These are phyloP conservation scores for Amyelois transitella DNA, from an alignment of 1,140 invertebrate species.

Conservation along the genomic window DNA sequence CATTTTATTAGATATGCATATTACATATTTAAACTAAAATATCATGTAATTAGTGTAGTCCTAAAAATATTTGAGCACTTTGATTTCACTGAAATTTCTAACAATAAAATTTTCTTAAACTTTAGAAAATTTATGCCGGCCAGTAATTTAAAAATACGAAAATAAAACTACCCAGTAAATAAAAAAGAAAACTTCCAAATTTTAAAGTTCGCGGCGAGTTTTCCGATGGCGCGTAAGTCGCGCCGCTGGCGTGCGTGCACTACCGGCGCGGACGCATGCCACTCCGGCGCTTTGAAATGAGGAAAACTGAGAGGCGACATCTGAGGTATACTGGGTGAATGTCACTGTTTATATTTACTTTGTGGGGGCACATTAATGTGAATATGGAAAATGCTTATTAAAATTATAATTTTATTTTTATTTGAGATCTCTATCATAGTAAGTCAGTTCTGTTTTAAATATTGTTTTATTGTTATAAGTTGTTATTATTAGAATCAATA, in stretches of 20 bases:
- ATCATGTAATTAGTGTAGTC: no score
- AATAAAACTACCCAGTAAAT: not conserved
- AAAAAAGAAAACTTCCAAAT: not conserved
- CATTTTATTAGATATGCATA: no score
- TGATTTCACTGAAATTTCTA: no score
- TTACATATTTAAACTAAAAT: no score
- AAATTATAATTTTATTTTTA: no score
- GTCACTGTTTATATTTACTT: not conserved
- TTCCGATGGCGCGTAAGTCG: conserved; percentile 37
- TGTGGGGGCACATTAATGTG: not conserved
- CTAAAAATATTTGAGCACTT: no score
- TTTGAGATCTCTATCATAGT: no score
- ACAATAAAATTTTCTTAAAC: not conserved
- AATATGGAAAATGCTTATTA: no score
- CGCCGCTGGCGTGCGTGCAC: conserved; percentile 50
- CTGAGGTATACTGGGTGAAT: conserved; percentile 13
- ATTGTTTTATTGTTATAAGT: no score
- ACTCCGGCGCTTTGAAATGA: conserved; percentile 37
- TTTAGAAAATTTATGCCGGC: not conserved
- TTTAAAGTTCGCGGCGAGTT: conserved; percentile 1
- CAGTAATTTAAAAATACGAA: not conserved
- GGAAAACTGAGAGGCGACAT: conserved; percentile 40
- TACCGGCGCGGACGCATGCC: conserved; percentile 48
- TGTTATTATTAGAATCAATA: no score
- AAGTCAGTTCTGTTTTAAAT: no score